A percentile compares a stretch with the other conserved stretches of the same genome.
Evolutionary conservation across 2,113 vertebrate genomes (phyloP).

Genomic region (Tragelaphus imberbis): DNA sequence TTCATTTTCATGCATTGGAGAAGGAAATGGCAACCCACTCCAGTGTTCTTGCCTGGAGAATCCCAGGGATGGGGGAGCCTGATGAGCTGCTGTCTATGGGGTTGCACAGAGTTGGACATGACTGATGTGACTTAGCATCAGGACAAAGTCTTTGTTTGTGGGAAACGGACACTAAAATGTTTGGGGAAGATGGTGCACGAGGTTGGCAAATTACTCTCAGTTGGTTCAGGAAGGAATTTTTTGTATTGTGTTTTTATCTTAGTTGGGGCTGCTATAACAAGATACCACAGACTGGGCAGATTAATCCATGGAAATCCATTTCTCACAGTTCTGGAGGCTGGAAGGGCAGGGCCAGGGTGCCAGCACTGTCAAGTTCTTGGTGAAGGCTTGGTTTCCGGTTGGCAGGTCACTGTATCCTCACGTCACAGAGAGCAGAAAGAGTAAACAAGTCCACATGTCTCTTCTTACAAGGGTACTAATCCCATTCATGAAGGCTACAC

Average conservation of each 20-base stretch:
- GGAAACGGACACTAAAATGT: background rate
- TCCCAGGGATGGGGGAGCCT: no score
- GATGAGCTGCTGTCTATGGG: no score
- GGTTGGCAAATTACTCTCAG: background rate
- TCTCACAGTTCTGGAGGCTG: background rate
- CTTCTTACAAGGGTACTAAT: background rate
- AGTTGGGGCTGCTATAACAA: background rate
- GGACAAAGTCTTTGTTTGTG: background rate
- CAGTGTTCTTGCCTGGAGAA: no score
- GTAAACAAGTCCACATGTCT: background rate
- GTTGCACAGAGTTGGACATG: no score
- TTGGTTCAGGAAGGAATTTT: background rate
- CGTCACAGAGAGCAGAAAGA: background rate
- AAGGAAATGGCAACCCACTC: no score
- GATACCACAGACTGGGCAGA: background rate
- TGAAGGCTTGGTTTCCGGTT: background rate
- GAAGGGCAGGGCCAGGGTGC: background rate
- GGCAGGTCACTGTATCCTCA: background rate
- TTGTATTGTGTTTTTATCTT: background rate
- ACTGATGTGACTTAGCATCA: no score
- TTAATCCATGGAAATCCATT: background rate
- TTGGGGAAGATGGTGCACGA: background rate
- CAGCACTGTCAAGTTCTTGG: background rate
- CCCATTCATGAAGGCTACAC: background rate
- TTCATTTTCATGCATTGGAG: no score